A percentile compares a stretch with the other conserved stretches of the same genome.
Evolutionary conservation across 1,140 invertebrate genomes (phyloP).

Genomic region (Amphibalanus amphitrite): DNA sequence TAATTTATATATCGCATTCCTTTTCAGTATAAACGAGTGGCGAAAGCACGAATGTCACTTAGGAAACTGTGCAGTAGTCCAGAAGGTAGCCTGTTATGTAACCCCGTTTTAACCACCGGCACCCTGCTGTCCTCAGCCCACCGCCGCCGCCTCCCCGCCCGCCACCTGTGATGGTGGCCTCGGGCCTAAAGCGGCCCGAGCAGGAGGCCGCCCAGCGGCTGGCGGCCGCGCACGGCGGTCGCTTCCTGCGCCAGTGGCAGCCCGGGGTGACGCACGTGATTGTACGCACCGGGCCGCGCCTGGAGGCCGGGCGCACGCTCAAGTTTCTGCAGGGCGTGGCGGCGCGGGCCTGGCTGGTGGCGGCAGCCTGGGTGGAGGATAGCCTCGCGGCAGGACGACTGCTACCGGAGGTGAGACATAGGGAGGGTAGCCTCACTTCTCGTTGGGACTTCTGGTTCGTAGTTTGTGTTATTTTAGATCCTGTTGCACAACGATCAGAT

Average conservation of each 20-base stretch:
- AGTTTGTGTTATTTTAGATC: too few relatives aligned
- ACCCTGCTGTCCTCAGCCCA: too few relatives aligned
- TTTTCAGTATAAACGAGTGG: too few relatives aligned
- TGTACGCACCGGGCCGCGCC: not conserved
- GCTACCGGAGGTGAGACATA: not conserved
- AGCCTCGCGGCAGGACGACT: not conserved
- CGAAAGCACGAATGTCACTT: too few relatives aligned
- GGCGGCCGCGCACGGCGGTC: not conserved
- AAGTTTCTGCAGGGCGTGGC: not conserved
- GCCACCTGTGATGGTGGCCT: not conserved
- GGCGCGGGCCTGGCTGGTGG: not conserved
- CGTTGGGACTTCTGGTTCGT: too few relatives aligned
- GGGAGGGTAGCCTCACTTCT: too few relatives aligned
- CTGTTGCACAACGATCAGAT: too few relatives aligned
- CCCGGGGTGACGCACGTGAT: not conserved
- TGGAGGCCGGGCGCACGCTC: not conserved
- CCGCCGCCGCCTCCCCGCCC: too few relatives aligned
- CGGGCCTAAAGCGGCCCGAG: not conserved
- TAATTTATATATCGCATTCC: too few relatives aligned
- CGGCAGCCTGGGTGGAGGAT: not conserved
- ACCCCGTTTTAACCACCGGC: too few relatives aligned
- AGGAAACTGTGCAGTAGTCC: too few relatives aligned
- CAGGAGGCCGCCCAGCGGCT: not conserved
- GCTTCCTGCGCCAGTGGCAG: slow-evolving; percentile 1
- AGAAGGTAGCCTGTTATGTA: too few relatives aligned